These are phyloP conservation scores for Hydra vulgaris DNA, from an alignment of 30 jellyfish, hydroid and myxozoan species.

Conservation along the genomic window DNA sequence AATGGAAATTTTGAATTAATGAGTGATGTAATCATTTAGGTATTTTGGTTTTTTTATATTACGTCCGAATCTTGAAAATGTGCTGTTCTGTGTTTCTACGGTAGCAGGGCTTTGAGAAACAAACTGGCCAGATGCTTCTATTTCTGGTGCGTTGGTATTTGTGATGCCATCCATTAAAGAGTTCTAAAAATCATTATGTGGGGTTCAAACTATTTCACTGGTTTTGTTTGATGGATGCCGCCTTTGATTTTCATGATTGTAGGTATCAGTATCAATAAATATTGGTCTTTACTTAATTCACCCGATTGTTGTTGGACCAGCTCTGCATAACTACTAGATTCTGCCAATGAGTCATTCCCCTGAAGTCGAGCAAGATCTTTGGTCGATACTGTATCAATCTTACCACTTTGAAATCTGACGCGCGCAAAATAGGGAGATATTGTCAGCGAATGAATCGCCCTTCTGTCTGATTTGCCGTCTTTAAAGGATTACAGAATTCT, in stretches of 20 bases:
- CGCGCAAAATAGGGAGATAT: too few relatives aligned
- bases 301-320: too few relatives aligned
- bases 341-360: too few relatives aligned
- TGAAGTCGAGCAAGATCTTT: too few relatives aligned
- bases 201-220: background rate
- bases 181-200: background rate
- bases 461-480: too few relatives aligned
- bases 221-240: background rate
- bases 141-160: background rate
- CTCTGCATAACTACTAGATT: too few relatives aligned
- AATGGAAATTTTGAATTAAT: background rate
- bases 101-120: background rate
- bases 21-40: background rate
- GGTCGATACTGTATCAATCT: too few relatives aligned
- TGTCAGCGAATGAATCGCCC: too few relatives aligned
- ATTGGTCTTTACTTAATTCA: too few relatives aligned
- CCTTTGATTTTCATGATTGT: constrained; percentile 7
- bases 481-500: too few relatives aligned
- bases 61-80: background rate
- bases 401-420: too few relatives aligned
- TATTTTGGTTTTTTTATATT: background rate
- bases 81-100: background rate
- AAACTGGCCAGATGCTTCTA: background rate
- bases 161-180: background rate
- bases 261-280: background rate